Conservation (phyloP, 2,888 invertebrate species). For the Embidobia sp. region DNA sequence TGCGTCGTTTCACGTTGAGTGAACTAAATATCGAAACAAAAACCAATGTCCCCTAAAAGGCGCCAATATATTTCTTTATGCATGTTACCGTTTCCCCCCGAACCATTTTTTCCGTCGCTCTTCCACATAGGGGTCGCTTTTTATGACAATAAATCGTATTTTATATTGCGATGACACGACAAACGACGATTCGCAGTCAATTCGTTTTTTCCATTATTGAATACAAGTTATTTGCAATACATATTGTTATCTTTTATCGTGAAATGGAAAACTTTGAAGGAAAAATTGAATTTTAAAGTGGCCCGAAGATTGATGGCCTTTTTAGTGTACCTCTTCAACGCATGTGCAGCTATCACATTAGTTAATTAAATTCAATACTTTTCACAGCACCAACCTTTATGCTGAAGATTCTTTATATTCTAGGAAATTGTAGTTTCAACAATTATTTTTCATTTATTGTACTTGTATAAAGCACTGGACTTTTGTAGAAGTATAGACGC, state of each 20-base stretch:
- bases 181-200: slow-evolving; percentile 35
- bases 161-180: slow-evolving; percentile 47
- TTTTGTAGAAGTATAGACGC: too few relatives aligned
- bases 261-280: slow-evolving; percentile 47
- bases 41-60: slow-evolving; percentile 27
- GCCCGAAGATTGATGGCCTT: slow-evolving; percentile 23
- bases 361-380: slow-evolving; percentile 30
- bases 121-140: slow-evolving; percentile 29
- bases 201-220: slow-evolving; percentile 43
- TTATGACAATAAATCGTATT: slow-evolving; percentile 47
- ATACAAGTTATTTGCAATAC: slow-evolving; percentile 53
- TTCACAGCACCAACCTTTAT: slow-evolving; percentile 25
- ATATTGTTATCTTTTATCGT: slow-evolving; percentile 49
- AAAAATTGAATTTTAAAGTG: slow-evolving; percentile 44
- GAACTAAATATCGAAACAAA: slow-evolving; percentile 49
- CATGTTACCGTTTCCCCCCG: background rate
- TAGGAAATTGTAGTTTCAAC: slow-evolving; percentile 28
- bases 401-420: slow-evolving; percentile 20
- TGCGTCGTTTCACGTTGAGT: slow-evolving; percentile 43
- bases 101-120: background rate
- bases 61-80: slow-evolving; percentile 33
- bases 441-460: slow-evolving; percentile 45
- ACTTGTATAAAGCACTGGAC: too few relatives aligned
- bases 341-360: slow-evolving; percentile 20
- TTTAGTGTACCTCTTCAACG: slow-evolving; percentile 21